Evolutionary conservation across 2,113 vertebrate species (phyloP), one percentile per base, ranked within the genome.

Genomic region (Rhynchomys soricoides): DNA sequence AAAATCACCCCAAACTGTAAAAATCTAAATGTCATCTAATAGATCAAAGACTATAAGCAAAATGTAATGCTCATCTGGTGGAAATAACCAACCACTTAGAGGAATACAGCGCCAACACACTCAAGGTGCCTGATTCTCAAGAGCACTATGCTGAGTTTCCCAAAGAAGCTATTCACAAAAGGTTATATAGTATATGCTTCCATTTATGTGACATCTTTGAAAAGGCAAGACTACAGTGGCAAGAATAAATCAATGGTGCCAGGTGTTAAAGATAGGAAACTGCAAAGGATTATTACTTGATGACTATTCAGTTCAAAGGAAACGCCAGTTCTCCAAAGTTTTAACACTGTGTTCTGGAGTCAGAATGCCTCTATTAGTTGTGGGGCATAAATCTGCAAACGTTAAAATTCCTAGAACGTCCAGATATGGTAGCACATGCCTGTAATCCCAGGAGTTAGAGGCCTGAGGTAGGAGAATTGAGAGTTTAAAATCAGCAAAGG

Each of bases 111-210:
- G 52, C 2, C 88, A 26, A 73, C 26, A 74, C 3, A 52, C 37
- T 57, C 26, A 81, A 82, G 16, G 55, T 66, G 10, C 19, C 59
- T 74, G 34, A 73, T 12, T 89, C 16, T 59, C 82, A 91, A 73
- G 73, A 24, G 16, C 59, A 90, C 5, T 22, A 16, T 81, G n/a
- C 59, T 79, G 26, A 50, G 34, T 91, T 87, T 93, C n/a, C 15
- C 29, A 93, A 70, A 94, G 62, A 89, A 86, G 83, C 43, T 64
- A 62, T 34, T 86, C 19, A 62, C 66, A 86, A 86, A 96, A 66
- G 19, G 9, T 83, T 66, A 40, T 40, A 45, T 43, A 79, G 9
- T 43, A 4, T 71, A 64, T n/a, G 37, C 55, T 34, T 82, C 37
- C 75, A 86, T n/a, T 77, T 83, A 31, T 43, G 73, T 43, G 55